Base-by-base conservation (phyloP, 2,888 invertebrate genomes). In the Spodoptera picta region DNA sequence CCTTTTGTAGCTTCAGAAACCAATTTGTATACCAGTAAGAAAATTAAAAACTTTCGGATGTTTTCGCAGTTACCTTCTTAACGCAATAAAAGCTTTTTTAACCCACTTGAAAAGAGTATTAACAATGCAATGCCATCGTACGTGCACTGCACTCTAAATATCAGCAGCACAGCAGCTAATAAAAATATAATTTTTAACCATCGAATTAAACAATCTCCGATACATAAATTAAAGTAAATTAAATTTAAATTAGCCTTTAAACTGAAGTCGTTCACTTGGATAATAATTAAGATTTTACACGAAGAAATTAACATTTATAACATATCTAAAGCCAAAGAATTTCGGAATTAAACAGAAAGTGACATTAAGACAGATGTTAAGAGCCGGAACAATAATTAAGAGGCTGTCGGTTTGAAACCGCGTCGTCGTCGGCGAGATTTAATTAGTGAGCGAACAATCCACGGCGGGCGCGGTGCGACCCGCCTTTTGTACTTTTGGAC, bases 281-380 rank as follows among this genome's bases (percentile, higher is more conserved):
- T 62, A 66, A 75, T 76, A 82, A 80, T 75, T 73, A 81, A 81
- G 77, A 76, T 71, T 80, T 75, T 80, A 78, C 69, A 80, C 83
- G 69, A 81, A 82, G 83, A 84, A 87, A 86, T 87, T 83, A 85
- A 87, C 84, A 84, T 87, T 87, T 82, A 82, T 82, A 83, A 84
- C 82, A 87, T 83, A 82, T 82, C 81, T 68, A 82, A 82, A 77
- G 82, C 77, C 72, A 83, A 89, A 90, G 90, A 90, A 91, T 92
- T 88, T 87, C 79, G 78, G 87, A 89, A 92, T 92, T 91, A 91
- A 92, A 91, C 87, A 87, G 82, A 90, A 92, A 91, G 90, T 92
- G 93, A 92, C 91, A 88, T 90, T 91, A 92, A 93, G 92, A 92
- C 92, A 92, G 92, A 93, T 93, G 93, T 93, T 93, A 93, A 93